Percentiles rank a stretch among this genome's conserved stretches.
Conservation (phyloP, 2,888 invertebrate genomes). For the Acleris sparsana region DNA sequence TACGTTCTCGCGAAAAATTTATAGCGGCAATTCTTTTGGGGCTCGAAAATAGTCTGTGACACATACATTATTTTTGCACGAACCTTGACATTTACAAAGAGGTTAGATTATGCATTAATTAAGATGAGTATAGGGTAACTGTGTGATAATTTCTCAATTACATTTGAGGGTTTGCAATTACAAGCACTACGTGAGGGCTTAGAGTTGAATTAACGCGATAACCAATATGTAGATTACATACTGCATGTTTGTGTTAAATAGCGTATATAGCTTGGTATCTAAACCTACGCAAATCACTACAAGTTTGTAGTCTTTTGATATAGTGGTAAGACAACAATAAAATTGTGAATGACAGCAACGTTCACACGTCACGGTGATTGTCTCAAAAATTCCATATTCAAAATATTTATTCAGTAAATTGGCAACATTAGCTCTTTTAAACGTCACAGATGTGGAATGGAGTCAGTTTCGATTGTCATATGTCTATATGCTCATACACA, state of each 20-base stretch:
- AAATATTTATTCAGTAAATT: too few relatives aligned
- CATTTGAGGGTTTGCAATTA: constrained; percentile 12
- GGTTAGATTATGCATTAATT: constrained; percentile 12
- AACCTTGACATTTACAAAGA: constrained; percentile 4
- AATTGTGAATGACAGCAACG: too few relatives aligned
- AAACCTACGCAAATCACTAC: too few relatives aligned
- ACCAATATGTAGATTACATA: background rate
- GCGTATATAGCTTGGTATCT: background rate
- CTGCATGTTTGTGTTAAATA: background rate
- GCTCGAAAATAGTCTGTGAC: constrained; percentile 9
- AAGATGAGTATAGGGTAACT: constrained; percentile 5
- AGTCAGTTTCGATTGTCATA: too few relatives aligned
- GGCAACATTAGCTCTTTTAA: too few relatives aligned
- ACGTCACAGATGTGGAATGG: too few relatives aligned
- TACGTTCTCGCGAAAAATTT: constrained; percentile 21
- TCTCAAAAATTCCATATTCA: too few relatives aligned
- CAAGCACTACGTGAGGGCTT: background rate
- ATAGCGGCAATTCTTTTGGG: constrained; percentile 22
- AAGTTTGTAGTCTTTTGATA: too few relatives aligned
- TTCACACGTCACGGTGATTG: too few relatives aligned
- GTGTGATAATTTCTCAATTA: constrained; percentile 21
- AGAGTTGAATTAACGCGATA: background rate
- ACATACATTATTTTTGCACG: background rate
- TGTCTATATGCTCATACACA: too few relatives aligned
- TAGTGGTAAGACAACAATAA: too few relatives aligned